Base-by-base conservation (phyloP, 2,113 vertebrate species). In the Terrapene triunguis region DNA sequence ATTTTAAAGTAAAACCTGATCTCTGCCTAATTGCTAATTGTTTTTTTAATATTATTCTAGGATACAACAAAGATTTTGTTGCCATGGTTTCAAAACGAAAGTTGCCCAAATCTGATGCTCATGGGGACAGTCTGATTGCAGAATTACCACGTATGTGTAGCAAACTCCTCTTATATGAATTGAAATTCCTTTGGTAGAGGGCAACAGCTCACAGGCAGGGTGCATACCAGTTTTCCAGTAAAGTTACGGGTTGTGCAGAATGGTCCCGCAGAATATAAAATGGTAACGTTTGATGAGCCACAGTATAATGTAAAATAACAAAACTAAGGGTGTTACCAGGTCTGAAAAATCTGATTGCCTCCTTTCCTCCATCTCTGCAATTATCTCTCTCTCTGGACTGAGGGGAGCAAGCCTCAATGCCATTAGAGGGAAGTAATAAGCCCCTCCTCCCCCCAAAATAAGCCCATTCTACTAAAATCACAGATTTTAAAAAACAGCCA, bases 41-140 rank as follows among this genome's bases (percentile, higher is more conserved):
- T n/a, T 88, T 90, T 93, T 78, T 24, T 29, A 81, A 9, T 3
- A 0, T 80, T 88, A 92, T 80, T 93, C 5, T 72, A 97, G 96
- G 76, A 10, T 57, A 32, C 24, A 21, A 14, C 87, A 82, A 94
- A 93, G 47, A 47, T 53, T 55, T 94, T 93, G 55, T 35, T 91
- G 88, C 85, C 93, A 98, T 98, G 98, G 1, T 95, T 97, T 97
- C 96, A 50, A 98, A 98, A 97, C 97, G 98, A 91, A 97, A 93
- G 83, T 69, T 92, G 9, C 94, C 93, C 2, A 97, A 93, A 92
- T 22, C 42, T 72, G 95, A 90, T 74, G 59, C 16, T 48, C 84
- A 81, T 80, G 96, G 14, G 89, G 97, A 97, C 74, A 95, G 2
- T 54, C 82, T 72, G 80, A 83, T 38, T 57, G 90, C 97, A 92